A percentile compares a stretch with the other conserved stretches of the same genome.
These are phyloP conservation scores for Crepidodera aurea DNA, from an alignment of 2,888 invertebrate species.

Conservation along the genomic window DNA sequence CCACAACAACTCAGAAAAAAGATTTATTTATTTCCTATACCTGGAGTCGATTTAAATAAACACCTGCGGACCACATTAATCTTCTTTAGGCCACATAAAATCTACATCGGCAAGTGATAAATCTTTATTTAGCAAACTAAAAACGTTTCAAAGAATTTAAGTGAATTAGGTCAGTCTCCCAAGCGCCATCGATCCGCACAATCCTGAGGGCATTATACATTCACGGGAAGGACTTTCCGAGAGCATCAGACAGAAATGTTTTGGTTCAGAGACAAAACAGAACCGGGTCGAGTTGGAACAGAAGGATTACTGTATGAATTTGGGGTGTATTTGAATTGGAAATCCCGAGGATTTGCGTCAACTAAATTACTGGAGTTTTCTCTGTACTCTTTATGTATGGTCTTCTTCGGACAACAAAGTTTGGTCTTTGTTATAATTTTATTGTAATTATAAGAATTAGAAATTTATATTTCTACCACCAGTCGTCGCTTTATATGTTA, in stretches of 20 bases:
- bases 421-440: too few species aligned
- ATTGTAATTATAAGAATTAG: too few species aligned
- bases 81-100: slow-evolving; percentile 24
- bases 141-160: slow-evolving; percentile 32
- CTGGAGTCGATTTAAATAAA: slow-evolving; percentile 16
- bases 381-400: background rate
- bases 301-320: slow-evolving; percentile 16
- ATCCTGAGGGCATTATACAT: slow-evolving; percentile 34
- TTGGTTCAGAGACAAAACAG: slow-evolving; percentile 28
- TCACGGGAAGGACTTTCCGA: slow-evolving; percentile 27
- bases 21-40: background rate
- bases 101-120: slow-evolving; percentile 29
- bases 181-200: slow-evolving; percentile 30
- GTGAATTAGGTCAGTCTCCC: slow-evolving; percentile 41
- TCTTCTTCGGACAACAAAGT: too few species aligned
- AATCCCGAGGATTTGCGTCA: slow-evolving; percentile 1
- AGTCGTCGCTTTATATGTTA: too few species aligned
- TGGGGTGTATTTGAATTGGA: slow-evolving; percentile 15
- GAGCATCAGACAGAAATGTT: slow-evolving; percentile 25
- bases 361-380: background rate
- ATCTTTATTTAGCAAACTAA: slow-evolving; percentile 38
- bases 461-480: too few species aligned
- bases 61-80: slow-evolving; percentile 27
- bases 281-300: slow-evolving; percentile 24
- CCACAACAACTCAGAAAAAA: too few species aligned